Evolutionary conservation across 2,797 vertebrate species (phyloP).

Genomic region (Clamator glandarius): DNA sequence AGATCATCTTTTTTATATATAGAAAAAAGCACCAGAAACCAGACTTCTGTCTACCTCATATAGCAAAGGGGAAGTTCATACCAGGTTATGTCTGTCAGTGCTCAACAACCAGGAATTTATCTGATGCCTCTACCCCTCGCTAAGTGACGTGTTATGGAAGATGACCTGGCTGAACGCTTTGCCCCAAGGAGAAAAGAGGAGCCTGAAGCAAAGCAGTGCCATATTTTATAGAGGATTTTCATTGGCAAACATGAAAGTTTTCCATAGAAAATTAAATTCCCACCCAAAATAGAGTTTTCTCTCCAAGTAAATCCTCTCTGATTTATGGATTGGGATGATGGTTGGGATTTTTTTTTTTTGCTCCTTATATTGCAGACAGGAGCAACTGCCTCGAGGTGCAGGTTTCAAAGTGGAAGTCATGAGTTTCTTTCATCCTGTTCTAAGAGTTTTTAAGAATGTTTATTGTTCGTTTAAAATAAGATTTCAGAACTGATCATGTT

Average conservation of each 20-base stretch:
- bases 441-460: background rate
- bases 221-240: conserved; percentile 16
- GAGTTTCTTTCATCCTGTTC: background rate
- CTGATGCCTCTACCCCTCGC: background rate
- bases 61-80: conserved; percentile 40
- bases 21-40: background rate
- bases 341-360: background rate
- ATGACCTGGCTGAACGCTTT: background rate
- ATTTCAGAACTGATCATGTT: background rate
- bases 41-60: conserved; percentile 48
- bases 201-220: background rate
- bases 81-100: conserved; percentile 51
- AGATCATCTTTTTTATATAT: too few species aligned
- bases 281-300: background rate
- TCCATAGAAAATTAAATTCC: conserved; percentile 49
- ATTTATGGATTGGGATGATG: conserved; percentile 31
- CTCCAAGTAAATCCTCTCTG: conserved; percentile 15
- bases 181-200: background rate
- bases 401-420: background rate
- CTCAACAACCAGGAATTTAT: conserved; percentile 16
- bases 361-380: background rate
- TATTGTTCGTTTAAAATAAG: background rate
- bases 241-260: conserved; percentile 1
- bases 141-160: conserved; percentile 1
- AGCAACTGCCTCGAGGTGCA: background rate